Evolutionary conservation across 2,888 invertebrate species (phyloP).

Genomic region (Leptura quadrifasciata): DNA sequence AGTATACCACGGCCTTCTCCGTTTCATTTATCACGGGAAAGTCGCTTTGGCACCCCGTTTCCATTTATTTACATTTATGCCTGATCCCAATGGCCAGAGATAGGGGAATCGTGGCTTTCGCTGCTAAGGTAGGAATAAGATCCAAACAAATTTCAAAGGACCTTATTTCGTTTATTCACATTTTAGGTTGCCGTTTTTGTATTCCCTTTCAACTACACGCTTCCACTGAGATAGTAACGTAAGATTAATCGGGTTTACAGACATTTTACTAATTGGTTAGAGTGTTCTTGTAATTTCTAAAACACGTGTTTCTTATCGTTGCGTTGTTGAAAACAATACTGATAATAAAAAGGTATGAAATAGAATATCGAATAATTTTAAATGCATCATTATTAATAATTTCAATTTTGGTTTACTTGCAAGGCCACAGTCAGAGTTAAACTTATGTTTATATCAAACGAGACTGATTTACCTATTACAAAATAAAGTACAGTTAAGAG

Average conservation of each 20-base stretch:
- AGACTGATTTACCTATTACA: too few relatives aligned
- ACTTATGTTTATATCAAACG: too few relatives aligned
- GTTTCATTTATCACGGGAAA: background rate
- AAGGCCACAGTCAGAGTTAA: too few relatives aligned
- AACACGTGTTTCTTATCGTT: too few relatives aligned
- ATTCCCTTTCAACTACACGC: background rate
- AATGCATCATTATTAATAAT: too few relatives aligned
- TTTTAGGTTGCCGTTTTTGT: background rate
- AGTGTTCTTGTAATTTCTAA: background rate
- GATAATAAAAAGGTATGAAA: too few relatives aligned
- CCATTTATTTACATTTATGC: constrained; percentile 7
- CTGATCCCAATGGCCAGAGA: background rate
- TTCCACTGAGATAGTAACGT: background rate
- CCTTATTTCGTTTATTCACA: constrained; percentile 7
- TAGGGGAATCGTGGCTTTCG: background rate
- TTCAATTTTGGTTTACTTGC: too few relatives aligned
- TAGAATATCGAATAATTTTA: too few relatives aligned
- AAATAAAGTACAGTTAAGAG: too few relatives aligned
- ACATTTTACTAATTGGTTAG: background rate
- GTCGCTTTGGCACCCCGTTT: background rate
- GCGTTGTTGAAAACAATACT: too few relatives aligned
- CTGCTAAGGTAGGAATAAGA: constrained; percentile 3
- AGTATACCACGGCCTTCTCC: background rate
- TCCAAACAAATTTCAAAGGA: constrained; percentile 3
- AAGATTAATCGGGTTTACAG: background rate